A percentile compares a stretch with the other conserved stretches of the same genome.
phyloP scores from a whole-genome alignment of 1,140 invertebrate species.

The Bombus soroeensis region DNA sequence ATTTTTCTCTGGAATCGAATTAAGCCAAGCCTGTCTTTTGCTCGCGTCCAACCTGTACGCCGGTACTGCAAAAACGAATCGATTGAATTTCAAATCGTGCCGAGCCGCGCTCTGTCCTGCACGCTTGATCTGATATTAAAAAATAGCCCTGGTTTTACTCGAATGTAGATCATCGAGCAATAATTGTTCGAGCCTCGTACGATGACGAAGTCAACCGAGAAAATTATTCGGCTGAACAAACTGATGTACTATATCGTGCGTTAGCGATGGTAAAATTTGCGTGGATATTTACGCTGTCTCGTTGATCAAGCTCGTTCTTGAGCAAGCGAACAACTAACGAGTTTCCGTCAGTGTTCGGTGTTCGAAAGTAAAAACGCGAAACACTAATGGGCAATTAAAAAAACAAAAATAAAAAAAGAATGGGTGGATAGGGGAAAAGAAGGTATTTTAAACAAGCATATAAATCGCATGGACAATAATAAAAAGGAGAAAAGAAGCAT shows the following conservation, averaged over 20 bases:
- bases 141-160: constrained; percentile 55
- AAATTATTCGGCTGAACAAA: not conserved
- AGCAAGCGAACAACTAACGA: not conserved
- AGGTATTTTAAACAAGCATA: not conserved
- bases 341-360: not conserved
- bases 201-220: not conserved
- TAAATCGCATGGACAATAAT: constrained; percentile 1
- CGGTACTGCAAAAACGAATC: constrained; percentile 54
- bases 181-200: constrained; percentile 53
- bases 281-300: constrained; percentile 2
- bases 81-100: constrained; percentile 70
- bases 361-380: constrained; percentile 20
- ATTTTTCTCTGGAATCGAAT: constrained; percentile 37
- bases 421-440: too few species aligned
- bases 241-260: not conserved
- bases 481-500: not conserved
- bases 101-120: constrained; percentile 29
- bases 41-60: constrained; percentile 19
- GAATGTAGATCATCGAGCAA: constrained; percentile 59
- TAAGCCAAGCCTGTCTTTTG: constrained; percentile 33
- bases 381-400: not conserved
- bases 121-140: constrained; percentile 70
- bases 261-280: constrained; percentile 41
- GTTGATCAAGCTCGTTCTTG: not conserved
- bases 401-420: not conserved